A percentile compares a stretch with the other conserved stretches of the same genome.
Evolutionary conservation across 2,113 vertebrate species (phyloP).

Genomic region (Scolopax mira): DNA sequence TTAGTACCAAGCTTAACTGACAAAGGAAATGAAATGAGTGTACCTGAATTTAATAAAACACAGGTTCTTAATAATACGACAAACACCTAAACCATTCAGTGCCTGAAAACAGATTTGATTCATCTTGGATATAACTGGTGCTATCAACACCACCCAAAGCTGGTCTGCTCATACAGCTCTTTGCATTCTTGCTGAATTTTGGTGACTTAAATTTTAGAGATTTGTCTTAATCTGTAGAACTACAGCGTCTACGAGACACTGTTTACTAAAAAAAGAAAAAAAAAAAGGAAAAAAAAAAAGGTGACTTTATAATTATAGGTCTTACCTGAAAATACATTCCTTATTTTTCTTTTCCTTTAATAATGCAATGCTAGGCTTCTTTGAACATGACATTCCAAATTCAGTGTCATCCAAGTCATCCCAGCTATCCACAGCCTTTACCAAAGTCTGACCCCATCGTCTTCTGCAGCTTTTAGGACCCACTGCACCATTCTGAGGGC

Average conservation of each 20-base stretch:
- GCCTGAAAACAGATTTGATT: neutral
- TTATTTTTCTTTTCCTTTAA: constrained; percentile 80
- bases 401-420: constrained; percentile 84
- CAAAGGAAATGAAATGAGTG: neutral
- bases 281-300: neutral
- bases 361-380: constrained; percentile 82
- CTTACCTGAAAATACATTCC: constrained; percentile 75
- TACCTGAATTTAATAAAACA: neutral
- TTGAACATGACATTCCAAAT: constrained; percentile 83
- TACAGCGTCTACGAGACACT: neutral
- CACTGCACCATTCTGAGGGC: constrained; percentile 67
- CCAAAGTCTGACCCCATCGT: constrained; percentile 88
- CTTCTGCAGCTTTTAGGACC: constrained; percentile 83
- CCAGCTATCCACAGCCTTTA: constrained; percentile 85
- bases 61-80: neutral
- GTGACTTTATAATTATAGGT: neutral
- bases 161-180: neutral
- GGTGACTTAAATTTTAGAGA: neutral
- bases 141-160: neutral
- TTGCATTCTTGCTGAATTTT: neutral
- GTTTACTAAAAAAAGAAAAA: neutral
- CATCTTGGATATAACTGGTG: neutral
- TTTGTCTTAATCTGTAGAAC: neutral
- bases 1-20: neutral
- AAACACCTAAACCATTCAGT: neutral